Evolutionary conservation across 1,140 invertebrate genomes (phyloP).

Genomic region (Aphelenchoides fujianensis): DNA sequence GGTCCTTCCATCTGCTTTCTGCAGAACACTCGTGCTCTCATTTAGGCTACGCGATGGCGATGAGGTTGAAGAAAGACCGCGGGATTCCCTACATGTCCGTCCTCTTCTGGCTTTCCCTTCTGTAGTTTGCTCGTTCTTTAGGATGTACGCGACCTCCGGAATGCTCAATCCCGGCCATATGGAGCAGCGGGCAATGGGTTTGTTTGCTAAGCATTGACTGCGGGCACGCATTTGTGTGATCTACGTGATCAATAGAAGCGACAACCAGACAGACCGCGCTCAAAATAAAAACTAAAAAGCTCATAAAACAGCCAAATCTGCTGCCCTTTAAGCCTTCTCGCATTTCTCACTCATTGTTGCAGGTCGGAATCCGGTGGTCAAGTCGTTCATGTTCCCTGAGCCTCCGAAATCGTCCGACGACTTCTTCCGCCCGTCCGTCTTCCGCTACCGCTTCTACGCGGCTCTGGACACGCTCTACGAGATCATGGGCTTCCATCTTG

Average conservation of each 20-base stretch:
- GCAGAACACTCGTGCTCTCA: too few species aligned
- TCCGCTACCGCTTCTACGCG: not conserved
- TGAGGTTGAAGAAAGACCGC: constrained; percentile 8
- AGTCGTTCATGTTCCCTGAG: constrained; percentile 4
- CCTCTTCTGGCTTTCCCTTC: too few species aligned
- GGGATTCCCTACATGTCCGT: not conserved
- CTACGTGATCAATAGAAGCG: not conserved
- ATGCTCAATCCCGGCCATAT: not conserved
- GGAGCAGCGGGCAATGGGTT: not conserved
- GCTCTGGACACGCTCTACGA: not conserved
- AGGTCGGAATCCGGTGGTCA: constrained; percentile 9
- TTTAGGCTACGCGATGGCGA: constrained; percentile 7
- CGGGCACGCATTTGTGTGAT: too few species aligned
- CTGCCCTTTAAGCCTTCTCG: not conserved
- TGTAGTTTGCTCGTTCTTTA: too few species aligned
- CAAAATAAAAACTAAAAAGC: not conserved
- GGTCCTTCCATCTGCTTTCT: too few species aligned
- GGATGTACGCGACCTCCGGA: not conserved
- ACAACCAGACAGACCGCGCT: not conserved
- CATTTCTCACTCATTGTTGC: not conserved
- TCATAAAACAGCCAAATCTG: constrained; percentile 9
- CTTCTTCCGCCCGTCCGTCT: not conserved
- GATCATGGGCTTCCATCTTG: not conserved
- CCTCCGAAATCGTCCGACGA: not conserved
- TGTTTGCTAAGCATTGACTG: too few species aligned